phyloP scores from a whole-genome alignment of 2,797 vertebrate species.

The Morus bassanus region DNA sequence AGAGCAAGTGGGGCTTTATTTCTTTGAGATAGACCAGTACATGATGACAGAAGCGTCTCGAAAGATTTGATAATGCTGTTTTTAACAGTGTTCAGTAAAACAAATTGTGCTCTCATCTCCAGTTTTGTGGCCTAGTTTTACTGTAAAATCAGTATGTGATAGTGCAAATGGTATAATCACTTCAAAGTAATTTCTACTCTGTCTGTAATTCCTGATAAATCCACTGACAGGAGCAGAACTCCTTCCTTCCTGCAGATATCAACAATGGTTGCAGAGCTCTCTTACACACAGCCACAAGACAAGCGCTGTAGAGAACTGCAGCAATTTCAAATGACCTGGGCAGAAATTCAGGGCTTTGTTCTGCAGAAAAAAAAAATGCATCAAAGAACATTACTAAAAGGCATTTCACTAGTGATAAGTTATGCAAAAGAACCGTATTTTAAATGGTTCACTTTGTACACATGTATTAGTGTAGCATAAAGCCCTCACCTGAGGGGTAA shows the following conservation, averaged over 20 bases:
- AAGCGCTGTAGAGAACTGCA: background rate
- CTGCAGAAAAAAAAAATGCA: background rate
- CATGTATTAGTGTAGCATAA: background rate
- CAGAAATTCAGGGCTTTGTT: background rate
- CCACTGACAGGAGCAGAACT: constrained; percentile 1
- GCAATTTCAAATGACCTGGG: background rate
- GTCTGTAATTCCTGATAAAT: constrained; percentile 45
- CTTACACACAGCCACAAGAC: background rate
- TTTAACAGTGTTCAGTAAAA: constrained; percentile 47
- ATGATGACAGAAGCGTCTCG: constrained; percentile 37
- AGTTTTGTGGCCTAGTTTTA: constrained; percentile 50
- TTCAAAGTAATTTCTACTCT: constrained; percentile 46
- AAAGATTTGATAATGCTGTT: constrained; percentile 58
- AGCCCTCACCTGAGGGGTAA: background rate
- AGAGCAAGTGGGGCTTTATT: constrained; percentile 61
- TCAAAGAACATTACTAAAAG: background rate
- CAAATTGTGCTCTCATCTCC: constrained; percentile 21
- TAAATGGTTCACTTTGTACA: background rate
- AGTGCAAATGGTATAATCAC: constrained; percentile 43
- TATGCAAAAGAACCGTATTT: background rate
- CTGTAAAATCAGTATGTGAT: constrained; percentile 58
- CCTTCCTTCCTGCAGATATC: background rate
- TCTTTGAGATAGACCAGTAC: constrained; percentile 41
- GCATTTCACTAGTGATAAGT: background rate
- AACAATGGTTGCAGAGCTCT: background rate